Evolutionary conservation across 2,113 vertebrate genomes (phyloP), one percentile per base, ranked within the genome.

Genomic region (Pseudopipra pipra): DNA sequence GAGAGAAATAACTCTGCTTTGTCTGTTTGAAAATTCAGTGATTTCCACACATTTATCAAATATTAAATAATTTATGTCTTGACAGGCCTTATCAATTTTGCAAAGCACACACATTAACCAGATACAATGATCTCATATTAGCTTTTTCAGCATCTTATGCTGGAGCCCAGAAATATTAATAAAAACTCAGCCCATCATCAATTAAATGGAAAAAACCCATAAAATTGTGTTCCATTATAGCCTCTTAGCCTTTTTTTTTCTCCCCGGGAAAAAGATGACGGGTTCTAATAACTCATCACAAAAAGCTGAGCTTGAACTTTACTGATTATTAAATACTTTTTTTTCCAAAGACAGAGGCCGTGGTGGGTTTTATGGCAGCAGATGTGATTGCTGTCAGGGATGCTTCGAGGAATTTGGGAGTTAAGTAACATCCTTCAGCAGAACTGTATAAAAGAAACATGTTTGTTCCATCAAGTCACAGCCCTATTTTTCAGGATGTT

Each of bases 221-320:
- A 96, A 97, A 95, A 95, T 52, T 96, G 91, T 87, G 95, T 97
- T 98, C 97, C 96, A 98, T 98, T 98, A 97, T 92, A 97, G 96
- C 97, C 80, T 91, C 96, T 96, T 97, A 84, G 80, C 97, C 96
- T 84, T 97, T 96, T 98, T 95, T 95, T 96, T 97, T 91, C 82
- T 97, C 92, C 83, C 97, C 98, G 93, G 94, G 94, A 97, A 98
- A 98, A 97, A 94, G 95, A 97, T 98, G 98, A 98, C 39, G 96
- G 97, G 97, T 97, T 98, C 97, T 98, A 98, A 99, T 99, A 98
- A 99, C 98, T 98, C 98, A 98, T 98, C 97, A 98, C 97, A 98
- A 98, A 98, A 97, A 98, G 98, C 98, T 98, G 97, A 98, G 98
- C 97, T 98, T 98, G 97, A 97, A 98, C 98, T 98, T 98, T 98